Evolutionary conservation across 2,888 invertebrate species (phyloP), one percentile per base, ranked within the genome.

Genomic region (Scotopteryx bipunctaria): DNA sequence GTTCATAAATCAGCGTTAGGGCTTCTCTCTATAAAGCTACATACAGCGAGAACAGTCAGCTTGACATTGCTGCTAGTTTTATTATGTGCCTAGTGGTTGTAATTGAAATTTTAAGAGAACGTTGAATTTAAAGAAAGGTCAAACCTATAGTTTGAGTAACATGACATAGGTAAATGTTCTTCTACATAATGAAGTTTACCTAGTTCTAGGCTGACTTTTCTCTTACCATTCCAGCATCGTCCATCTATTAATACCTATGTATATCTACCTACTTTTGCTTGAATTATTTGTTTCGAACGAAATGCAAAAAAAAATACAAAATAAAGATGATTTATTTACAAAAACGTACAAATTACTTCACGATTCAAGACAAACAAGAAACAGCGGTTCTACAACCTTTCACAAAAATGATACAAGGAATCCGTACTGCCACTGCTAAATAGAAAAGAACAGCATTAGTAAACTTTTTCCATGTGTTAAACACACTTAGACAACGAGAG

Each of bases 391-490:
- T 73, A 42, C 70, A 74, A 11, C 71, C 3, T 57, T 81, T 81
- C 59, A 74, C 68, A 38, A 56, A 55, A 4, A 81, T 54, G 41
- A 83, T 76, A 55, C 78, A 81, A 5, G 83, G 81, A 56, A 78
- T 79, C 83, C 83, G 83, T 19, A 81, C 75, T n/a, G 63, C 43
- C 0, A 76, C 68, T 1, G 83, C 83, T 23, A 78, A 51, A 31
- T 81, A 32, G 36, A 78, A 80, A 9, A 83, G 43, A 9, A 73
- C 1, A 14, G 80, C 35, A 51, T 82, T 70, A 2, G 63, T 63
- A 8, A 78, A 66, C 38, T 81, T 74, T 37, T 63, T 74, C 68
- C 72, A 76, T 2, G 71, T 16, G 2, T 41, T 61, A 1, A 80
- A 27, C 21, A 78, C 46, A 48, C 64, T 66, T 2, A 80, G 25